A percentile compares a stretch with the other conserved stretches of the same genome.
Conservation (phyloP, 2,113 vertebrate genomes). For the Corydoras maculifer region DNA sequence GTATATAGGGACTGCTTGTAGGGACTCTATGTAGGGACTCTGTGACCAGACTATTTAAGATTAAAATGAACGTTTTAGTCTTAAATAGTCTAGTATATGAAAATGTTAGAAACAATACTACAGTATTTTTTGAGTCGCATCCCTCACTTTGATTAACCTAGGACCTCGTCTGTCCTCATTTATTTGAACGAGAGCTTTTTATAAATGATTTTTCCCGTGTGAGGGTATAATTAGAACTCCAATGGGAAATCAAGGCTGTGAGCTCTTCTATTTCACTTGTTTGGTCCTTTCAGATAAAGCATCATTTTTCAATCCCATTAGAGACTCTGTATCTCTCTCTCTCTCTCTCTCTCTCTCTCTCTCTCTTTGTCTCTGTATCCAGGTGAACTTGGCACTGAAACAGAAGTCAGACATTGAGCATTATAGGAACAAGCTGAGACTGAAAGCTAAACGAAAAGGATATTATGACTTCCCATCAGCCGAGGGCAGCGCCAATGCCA, state of each 20-base stretch:
- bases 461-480: constrained; percentile 88
- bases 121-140: not conserved
- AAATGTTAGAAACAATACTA: no score
- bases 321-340: no score
- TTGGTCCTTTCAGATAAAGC: constrained; percentile 7
- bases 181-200: constrained; percentile 12
- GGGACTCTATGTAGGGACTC: no score
- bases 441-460: constrained; percentile 94
- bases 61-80: no score
- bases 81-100: no score
- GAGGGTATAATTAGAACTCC: constrained; percentile 23
- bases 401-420: constrained; percentile 98
- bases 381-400: constrained; percentile 94
- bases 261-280: constrained; percentile 2
- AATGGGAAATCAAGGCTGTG: constrained; percentile 32
- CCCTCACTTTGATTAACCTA: not conserved
- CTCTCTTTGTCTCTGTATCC: constrained; percentile 2
- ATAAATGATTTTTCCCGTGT: constrained; percentile 27
- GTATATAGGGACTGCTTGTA: no score
- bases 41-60: no score
- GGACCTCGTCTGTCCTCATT: constrained; percentile 15
- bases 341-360: not conserved
- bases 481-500: constrained; percentile 60
- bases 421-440: constrained; percentile 94
- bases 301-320: no score